Evolutionary conservation across 2,797 vertebrate genomes (phyloP), one percentile per base, ranked within the genome.

Genomic region (Danionella dracula): DNA sequence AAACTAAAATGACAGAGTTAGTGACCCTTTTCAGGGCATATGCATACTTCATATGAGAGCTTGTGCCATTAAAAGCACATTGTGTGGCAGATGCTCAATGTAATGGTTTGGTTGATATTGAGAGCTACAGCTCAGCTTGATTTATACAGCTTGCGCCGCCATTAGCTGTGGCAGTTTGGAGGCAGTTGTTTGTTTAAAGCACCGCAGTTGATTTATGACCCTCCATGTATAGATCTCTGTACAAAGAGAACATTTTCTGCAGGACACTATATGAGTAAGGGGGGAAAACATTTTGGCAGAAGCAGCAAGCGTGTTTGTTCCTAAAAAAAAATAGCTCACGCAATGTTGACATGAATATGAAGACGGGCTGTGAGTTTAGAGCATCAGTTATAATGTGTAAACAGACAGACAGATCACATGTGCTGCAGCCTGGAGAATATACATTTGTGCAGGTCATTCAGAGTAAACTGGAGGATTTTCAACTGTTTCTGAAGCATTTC

Each of bases 21-120:
- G 48, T 38, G 62, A 53, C 42, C 64, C 40, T 55, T 45, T 55
- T 37, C 31, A 19, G 51, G 27, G 48, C 53, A 57, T 10, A 59
- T 42, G 17, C 23, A 49, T 41, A 40, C 44, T 41, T 49, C 56
- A 34, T 19, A 35, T 35, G 42, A 40, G 34, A 49, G 56, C 29
- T 6, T 11, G 31, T 40, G 15, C 41, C 82, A 82, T 83, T 89
- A 86, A 83, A 83, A 81, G 65, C 73, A 70, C 77, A 73, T 78
- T 81, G 73, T 70, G 73, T 79, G 82, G 85, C 84, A 83, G 76
- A 84, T 84, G 82, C 79, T 81, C 73, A 79, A 65, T 82, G 76
- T 86, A 83, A 82, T 85, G 50, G 83, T 85, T 87, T 82, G 73
- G 77, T 71, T 76, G 76, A 84, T 86, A 85, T 84, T 85, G 80